Conservation (phyloP, 1,140 invertebrate species). For the Mycetomoellerius zeteki region DNA sequence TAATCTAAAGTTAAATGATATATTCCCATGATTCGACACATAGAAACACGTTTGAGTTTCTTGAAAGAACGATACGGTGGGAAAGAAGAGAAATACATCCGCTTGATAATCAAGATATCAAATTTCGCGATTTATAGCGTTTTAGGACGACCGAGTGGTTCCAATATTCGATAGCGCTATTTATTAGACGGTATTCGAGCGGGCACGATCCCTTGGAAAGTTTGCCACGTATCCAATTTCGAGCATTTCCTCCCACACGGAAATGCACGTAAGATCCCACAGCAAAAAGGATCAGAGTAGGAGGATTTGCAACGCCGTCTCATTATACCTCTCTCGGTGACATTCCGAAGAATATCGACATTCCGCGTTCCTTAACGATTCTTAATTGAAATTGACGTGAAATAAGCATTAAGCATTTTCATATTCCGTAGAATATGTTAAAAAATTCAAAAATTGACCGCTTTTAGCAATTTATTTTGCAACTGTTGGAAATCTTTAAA, state of each 20-base stretch:
- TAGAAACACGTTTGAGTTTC: not conserved
- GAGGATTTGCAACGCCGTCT: constrained; percentile 54
- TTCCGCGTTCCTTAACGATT: not conserved
- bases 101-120: constrained; percentile 44
- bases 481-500: too few species aligned
- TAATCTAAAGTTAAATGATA: not conserved
- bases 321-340: constrained; percentile 55
- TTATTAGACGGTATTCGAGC: constrained; percentile 54
- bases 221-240: constrained; percentile 64
- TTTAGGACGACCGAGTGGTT: not conserved
- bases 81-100: constrained; percentile 34
- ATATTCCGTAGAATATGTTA: not conserved
- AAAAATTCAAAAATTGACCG: not conserved
- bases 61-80: not conserved
- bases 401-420: not conserved
- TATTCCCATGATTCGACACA: not conserved
- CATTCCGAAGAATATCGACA: not conserved
- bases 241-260: constrained; percentile 54
- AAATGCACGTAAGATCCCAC: constrained; percentile 26
- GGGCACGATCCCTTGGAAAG: constrained; percentile 21
- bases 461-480: too few species aligned
- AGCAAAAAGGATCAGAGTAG: not conserved
- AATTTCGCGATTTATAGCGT: constrained; percentile 46
- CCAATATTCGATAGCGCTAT: constrained; percentile 64
- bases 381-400: not conserved